Evolutionary conservation across 2,113 vertebrate species (phyloP).

Genomic region (Harpagus bidentatus): DNA sequence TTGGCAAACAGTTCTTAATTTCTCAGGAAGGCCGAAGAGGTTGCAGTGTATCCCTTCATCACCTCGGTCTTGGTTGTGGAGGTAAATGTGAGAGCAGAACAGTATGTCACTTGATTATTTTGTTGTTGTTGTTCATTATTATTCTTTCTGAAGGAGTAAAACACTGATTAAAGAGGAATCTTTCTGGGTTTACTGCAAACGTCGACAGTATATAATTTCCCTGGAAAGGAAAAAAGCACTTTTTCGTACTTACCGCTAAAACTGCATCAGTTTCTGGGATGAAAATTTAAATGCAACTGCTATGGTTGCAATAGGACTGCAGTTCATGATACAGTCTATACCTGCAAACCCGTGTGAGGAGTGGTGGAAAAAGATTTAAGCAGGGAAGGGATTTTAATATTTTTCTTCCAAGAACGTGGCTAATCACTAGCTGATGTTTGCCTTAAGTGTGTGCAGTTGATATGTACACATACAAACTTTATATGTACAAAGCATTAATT

Average conservation of each 20-base stretch:
- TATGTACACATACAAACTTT: not conserved
- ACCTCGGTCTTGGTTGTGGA: not conserved
- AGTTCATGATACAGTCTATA: not conserved
- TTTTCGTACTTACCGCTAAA: not conserved
- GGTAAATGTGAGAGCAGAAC: not conserved
- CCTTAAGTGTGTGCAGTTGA: not conserved
- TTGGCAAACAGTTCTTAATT: not conserved
- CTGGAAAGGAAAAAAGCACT: not conserved
- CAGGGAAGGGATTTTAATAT: not conserved
- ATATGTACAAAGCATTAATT: not conserved
- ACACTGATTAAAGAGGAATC: not conserved
- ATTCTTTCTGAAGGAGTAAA: not conserved
- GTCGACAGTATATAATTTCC: not conserved
- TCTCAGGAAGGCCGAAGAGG: not conserved
- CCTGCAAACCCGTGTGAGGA: not conserved
- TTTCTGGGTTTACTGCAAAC: not conserved
- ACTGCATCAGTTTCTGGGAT: not conserved
- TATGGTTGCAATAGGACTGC: not conserved
- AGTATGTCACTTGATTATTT: not conserved
- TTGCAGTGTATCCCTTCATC: not conserved
- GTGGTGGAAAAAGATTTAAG: not conserved
- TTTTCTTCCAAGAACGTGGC: not conserved
- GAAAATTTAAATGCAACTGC: not conserved
- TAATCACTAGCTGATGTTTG: not conserved
- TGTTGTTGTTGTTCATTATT: not conserved